Percentiles rank a stretch among this genome's conserved stretches.
These are phyloP conservation scores for Ia io DNA, from an alignment of 2,113 vertebrate genomes.

Conservation along the genomic window DNA sequence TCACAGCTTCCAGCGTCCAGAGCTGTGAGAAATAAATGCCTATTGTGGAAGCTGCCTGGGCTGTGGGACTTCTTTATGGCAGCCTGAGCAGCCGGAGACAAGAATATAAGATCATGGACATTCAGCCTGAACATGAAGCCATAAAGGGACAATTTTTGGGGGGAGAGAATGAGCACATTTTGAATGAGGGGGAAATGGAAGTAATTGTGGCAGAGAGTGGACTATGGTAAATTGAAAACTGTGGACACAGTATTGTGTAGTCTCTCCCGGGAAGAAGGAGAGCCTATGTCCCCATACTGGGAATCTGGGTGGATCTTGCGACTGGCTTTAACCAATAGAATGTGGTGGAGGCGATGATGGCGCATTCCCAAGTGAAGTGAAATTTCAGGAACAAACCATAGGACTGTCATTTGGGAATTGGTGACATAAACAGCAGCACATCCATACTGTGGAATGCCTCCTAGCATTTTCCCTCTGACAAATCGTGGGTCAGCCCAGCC, in stretches of 20 bases:
- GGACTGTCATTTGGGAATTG: rapidly evolving
- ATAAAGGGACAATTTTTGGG: background rate
- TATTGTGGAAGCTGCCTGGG: background rate
- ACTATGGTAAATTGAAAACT: background rate
- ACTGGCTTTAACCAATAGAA: background rate
- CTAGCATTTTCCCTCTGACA: too few species aligned
- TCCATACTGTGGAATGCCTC: background rate
- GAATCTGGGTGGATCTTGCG: background rate
- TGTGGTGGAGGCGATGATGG: background rate
- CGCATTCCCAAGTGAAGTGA: background rate
- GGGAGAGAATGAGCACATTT: background rate
- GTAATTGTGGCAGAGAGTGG: background rate
- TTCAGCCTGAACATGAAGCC: background rate
- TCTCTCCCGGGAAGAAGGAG: background rate
- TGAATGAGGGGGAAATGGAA: background rate
- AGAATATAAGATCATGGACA: background rate
- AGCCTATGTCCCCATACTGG: background rate
- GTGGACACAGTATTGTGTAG: background rate
- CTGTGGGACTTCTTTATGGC: background rate
- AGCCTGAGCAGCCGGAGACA: background rate
- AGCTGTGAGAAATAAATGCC: background rate
- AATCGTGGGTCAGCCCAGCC: too few species aligned
- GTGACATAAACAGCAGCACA: background rate
- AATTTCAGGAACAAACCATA: background rate
- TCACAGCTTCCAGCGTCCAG: too few species aligned